Base-by-base conservation (phyloP, 2,888 invertebrate genomes). In the Invenusta paracnida region DNA sequence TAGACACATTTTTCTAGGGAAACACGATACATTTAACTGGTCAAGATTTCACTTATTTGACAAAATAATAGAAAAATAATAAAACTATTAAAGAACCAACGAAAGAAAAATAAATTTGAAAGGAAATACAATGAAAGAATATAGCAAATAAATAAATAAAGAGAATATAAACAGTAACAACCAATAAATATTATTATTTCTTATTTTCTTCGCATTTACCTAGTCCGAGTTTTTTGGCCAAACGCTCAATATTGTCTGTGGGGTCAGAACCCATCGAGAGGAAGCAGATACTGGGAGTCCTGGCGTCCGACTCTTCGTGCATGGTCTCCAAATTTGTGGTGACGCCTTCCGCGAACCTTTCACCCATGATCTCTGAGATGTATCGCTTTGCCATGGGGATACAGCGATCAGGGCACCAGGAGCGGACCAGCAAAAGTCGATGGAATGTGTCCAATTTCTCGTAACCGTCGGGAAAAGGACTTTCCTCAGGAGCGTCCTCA, bases 221-320 rank as follows among this genome's bases (percentile, higher is more conserved):
- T 86, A 95, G 94, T 89, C 94, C 94, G 92, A 95, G 95, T 85
- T 94, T 93, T 92, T 97, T 97, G 0, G 97, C 96, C 82, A 97
- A 92, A 11, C 93, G 92, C 67, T 95, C 94, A 88, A 98, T 96
- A 92, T 97, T 96, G 11, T 95, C 94, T n/a, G 97, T 96, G 0
- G 98, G 98, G 93, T 98, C 98, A 0, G 97, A 97, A 0, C 98
- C 97, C 89, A 96, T 96, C 0, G 97, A 96, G 25, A 98, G 92
- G 88, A 98, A 94, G 89, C 97, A 97, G 88, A 97, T 94, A 28
- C 98, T 93, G 0, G 98, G 98, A 0, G 95, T 94, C 30, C 95
- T 93, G 0, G 95, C 94, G 90, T 96, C 95, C 0, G 96, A 96
- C 92, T 98, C 98, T 29, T 93, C 93, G 95, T 95, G 96, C 66